A percentile compares a stretch with the other conserved stretches of the same genome.
phyloP scores from a whole-genome alignment of 2,888 invertebrate genomes.

The Andrena fulva region DNA sequence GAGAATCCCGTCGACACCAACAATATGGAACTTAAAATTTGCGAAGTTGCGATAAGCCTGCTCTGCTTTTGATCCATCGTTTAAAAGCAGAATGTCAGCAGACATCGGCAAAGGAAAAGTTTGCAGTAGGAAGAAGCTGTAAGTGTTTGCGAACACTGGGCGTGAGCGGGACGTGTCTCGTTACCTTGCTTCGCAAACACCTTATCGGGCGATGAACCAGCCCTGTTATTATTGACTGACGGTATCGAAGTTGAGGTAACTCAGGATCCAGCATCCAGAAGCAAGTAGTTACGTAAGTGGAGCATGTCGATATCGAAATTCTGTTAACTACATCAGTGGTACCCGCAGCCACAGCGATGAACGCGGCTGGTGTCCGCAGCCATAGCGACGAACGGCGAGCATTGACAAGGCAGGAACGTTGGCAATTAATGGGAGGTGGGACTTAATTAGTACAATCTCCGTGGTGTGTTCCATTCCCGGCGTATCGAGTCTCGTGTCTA shows the following conservation, averaged over 20 bases:
- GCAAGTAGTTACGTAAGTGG: constrained; percentile 63
- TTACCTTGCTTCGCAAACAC: constrained; percentile 21
- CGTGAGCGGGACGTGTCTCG: no score
- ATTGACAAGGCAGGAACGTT: constrained; percentile 69
- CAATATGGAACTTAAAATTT: no score
- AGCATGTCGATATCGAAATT: constrained; percentile 71
- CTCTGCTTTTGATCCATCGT: no score
- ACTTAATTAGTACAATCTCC: constrained; percentile 72
- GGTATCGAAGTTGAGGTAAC: constrained; percentile 38
- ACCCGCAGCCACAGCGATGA: constrained; percentile 51
- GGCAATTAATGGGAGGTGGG: constrained; percentile 68
- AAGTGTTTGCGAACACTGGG: neutral
- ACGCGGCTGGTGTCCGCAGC: constrained; percentile 50
- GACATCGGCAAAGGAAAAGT: no score
- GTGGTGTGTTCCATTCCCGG: constrained; percentile 53
- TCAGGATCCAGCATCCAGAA: constrained; percentile 24
- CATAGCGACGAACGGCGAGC: constrained; percentile 55
- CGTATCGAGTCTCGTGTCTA: constrained; percentile 49
- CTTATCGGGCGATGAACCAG: constrained; percentile 31
- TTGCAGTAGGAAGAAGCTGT: no score
- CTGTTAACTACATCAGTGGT: constrained; percentile 61
- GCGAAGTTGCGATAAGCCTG: no score
- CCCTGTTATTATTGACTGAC: constrained; percentile 19
- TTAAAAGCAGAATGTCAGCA: no score
- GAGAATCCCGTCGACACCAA: no score